phyloP scores from a whole-genome alignment of 2,888 invertebrate genomes.

The Drosophila aldrichi region DNA sequence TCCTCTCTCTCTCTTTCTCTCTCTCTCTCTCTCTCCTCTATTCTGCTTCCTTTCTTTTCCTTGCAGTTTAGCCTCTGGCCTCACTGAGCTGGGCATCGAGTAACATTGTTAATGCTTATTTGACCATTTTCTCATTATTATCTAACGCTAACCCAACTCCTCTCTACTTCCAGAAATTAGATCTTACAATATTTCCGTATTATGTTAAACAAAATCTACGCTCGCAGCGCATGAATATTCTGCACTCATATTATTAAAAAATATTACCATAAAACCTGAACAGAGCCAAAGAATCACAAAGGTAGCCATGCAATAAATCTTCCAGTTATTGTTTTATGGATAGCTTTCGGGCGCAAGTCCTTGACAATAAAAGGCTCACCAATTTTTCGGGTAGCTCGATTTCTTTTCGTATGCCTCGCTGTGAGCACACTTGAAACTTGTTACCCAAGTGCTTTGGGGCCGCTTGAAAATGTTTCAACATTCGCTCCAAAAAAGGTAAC shows the following conservation, averaged over 20 bases:
- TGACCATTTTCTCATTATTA: constrained; percentile 27
- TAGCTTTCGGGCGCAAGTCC: constrained; percentile 51
- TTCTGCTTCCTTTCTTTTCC: too few relatives aligned
- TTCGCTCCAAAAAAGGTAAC: constrained; percentile 70
- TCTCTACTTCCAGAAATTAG: neutral
- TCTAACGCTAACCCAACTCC: neutral
- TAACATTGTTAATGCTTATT: constrained; percentile 21
- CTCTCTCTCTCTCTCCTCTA: too few relatives aligned
- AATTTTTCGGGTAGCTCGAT: constrained; percentile 27
- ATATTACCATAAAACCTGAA: constrained; percentile 5
- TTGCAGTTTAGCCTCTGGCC: constrained; percentile 10
- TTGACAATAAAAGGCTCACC: constrained; percentile 58
- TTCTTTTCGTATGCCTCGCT: constrained; percentile 38
- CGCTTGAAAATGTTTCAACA: constrained; percentile 66
- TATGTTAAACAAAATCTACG: neutral
- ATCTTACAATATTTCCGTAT: constrained; percentile 1
- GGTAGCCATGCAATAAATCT: constrained; percentile 66
- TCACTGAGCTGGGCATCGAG: constrained; percentile 2
- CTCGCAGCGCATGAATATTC: neutral
- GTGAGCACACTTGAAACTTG: constrained; percentile 64
- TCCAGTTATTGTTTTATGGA: constrained; percentile 67
- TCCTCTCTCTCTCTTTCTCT: too few relatives aligned
- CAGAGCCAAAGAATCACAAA: constrained; percentile 16
- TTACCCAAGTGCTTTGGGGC: constrained; percentile 43
- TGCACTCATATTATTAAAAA: constrained; percentile 42